Conservation (phyloP, 1,140 invertebrate species). For the Polypedilum pembai region DNA sequence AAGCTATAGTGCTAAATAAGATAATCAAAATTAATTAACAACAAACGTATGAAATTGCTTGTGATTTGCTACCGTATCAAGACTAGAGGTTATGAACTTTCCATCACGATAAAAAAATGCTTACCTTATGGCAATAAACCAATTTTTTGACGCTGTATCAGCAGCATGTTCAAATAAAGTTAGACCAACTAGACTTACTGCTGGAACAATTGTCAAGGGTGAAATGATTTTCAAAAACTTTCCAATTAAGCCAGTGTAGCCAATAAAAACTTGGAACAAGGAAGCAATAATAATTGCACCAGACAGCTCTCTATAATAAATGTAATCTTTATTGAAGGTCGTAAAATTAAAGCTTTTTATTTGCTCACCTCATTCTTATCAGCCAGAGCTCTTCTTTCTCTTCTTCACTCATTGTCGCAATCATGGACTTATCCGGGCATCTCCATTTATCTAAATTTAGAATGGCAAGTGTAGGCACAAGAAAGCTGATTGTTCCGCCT, state of each 20-base stretch:
- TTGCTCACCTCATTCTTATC: conserved; percentile 56
- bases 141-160: conserved; percentile 65
- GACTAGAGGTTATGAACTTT: conserved; percentile 21
- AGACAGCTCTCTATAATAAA: conserved; percentile 56
- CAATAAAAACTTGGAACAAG: conserved; percentile 67
- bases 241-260: conserved; percentile 61
- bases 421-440: conserved; percentile 54
- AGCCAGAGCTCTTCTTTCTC: conserved; percentile 64
- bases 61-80: not conserved
- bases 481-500: conserved; percentile 77
- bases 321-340: not conserved
- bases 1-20: conserved; percentile 63
- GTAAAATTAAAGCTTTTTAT: not conserved
- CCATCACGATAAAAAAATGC: conserved; percentile 31
- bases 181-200: conserved; percentile 69
- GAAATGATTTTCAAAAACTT: conserved; percentile 65
- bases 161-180: conserved; percentile 72
- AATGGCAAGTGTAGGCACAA: conserved; percentile 78
- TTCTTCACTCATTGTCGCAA: conserved; percentile 51
- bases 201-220: conserved; percentile 72
- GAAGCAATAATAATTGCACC: conserved; percentile 79
- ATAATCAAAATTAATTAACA: conserved; percentile 32
- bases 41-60: not conserved
- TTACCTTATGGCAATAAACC: conserved; percentile 71
- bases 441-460: conserved; percentile 67